Conservation (phyloP, 2,888 invertebrate species). For the Tetragnatha montana region DNA sequence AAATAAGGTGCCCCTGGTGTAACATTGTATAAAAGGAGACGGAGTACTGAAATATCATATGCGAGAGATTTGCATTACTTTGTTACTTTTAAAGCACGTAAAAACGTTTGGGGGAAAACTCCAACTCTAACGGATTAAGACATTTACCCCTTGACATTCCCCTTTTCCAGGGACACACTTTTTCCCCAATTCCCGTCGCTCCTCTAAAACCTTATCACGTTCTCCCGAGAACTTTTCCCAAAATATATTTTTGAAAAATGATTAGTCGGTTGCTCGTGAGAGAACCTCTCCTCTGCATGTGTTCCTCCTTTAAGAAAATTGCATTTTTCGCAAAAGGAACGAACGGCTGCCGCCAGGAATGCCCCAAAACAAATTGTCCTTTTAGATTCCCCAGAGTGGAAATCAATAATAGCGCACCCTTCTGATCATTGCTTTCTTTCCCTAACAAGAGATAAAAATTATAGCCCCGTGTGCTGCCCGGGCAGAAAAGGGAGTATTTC, state of each 20-base stretch:
- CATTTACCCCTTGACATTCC: not conserved
- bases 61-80: too few relatives aligned
- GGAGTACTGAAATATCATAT: too few relatives aligned
- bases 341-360: not conserved
- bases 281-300: not conserved
- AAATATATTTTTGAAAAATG: constrained; percentile 21
- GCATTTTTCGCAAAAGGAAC: constrained; percentile 4
- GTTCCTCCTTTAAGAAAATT: constrained; percentile 19
- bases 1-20: too few relatives aligned
- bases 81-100: too few relatives aligned
- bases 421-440: not conserved
- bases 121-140: not conserved
- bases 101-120: too few relatives aligned
- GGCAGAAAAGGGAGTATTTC: not conserved
- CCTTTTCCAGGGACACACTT: not conserved
- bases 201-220: constrained; percentile 13
- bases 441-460: not conserved
- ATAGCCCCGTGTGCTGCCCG: not conserved
- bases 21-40: too few relatives aligned
- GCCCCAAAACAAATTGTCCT: constrained; percentile 31
- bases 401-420: not conserved
- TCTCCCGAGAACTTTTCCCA: not conserved
- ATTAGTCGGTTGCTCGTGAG: constrained; percentile 8
- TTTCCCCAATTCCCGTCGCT: not conserved
- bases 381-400: not conserved